Evolutionary conservation across 2,888 invertebrate species (phyloP).

Genomic region (Rhyacophila evoluta): DNA sequence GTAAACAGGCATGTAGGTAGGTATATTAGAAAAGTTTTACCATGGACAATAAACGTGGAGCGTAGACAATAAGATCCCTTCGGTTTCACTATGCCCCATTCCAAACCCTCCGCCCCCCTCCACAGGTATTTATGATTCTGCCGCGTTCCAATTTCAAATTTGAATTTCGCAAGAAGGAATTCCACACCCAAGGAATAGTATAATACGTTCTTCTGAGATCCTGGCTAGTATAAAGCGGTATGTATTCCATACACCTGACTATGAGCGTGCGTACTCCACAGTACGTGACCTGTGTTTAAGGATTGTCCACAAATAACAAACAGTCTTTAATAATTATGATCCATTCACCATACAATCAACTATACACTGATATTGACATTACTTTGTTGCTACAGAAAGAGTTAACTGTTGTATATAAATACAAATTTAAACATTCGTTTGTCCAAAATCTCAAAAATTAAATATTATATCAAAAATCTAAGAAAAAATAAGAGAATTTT

Average conservation of each 20-base stretch:
- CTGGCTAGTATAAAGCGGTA: not conserved
- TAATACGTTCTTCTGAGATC: not conserved
- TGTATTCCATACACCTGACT: not conserved
- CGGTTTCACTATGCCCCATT: not conserved
- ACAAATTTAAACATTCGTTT: no score
- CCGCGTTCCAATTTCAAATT: conserved; percentile 56
- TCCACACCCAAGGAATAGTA: conserved; percentile 37
- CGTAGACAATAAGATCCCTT: not conserved
- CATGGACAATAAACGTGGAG: not conserved
- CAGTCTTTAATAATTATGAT: not conserved
- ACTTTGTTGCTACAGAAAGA: no score
- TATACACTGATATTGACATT: no score
- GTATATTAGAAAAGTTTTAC: not conserved
- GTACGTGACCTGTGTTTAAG: not conserved
- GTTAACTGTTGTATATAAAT: no score
- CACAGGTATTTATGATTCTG: conserved; percentile 51
- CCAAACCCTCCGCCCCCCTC: conserved; percentile 7
- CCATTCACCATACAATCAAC: no score
- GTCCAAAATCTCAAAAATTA: no score
- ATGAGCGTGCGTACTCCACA: not conserved
- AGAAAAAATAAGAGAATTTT: no score
- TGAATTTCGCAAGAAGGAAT: conserved; percentile 55
- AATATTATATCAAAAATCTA: no score
- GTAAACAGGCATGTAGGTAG: no score
- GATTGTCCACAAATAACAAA: not conserved